phyloP scores from a whole-genome alignment of 2,888 invertebrate species.

The Tanypteryx hageni region DNA sequence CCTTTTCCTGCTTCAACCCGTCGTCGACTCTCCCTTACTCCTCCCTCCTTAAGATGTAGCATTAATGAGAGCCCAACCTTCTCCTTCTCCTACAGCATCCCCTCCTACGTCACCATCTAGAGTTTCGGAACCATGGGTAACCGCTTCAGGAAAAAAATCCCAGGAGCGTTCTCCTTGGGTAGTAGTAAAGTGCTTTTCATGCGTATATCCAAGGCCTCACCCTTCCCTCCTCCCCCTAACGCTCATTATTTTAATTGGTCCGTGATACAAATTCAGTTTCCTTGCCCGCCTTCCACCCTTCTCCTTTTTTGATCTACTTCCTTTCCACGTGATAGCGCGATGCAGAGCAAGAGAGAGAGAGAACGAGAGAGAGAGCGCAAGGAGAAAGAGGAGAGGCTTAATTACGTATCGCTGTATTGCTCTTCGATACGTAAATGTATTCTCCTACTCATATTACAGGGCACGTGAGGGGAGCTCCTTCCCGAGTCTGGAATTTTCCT shows the following conservation, averaged over 20 bases:
- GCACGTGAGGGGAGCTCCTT: too few relatives aligned
- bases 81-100: not conserved
- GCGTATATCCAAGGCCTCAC: conserved; percentile 1
- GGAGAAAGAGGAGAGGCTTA: not conserved
- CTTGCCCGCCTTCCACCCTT: not conserved
- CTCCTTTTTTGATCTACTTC: not conserved
- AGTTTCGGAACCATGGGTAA: conserved; percentile 20
- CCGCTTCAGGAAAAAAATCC: not conserved
- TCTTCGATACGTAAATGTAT: not conserved
- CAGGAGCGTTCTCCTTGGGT: not conserved
- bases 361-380: too few relatives aligned
- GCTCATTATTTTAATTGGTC: conserved; percentile 28
- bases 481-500: too few relatives aligned
- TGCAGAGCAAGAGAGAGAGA: not conserved
- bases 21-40: too few relatives aligned
- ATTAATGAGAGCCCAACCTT: not conserved
- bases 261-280: conserved; percentile 19
- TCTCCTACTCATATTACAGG: not conserved
- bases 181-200: not conserved
- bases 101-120: not conserved
- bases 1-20: not conserved
- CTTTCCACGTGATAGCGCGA: not conserved
- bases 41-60: conserved; percentile 16
- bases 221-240: not conserved
- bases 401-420: not conserved